Base-by-base conservation (phyloP, 2,888 invertebrate species). In the Kuschelorhynchus macadamiae region DNA sequence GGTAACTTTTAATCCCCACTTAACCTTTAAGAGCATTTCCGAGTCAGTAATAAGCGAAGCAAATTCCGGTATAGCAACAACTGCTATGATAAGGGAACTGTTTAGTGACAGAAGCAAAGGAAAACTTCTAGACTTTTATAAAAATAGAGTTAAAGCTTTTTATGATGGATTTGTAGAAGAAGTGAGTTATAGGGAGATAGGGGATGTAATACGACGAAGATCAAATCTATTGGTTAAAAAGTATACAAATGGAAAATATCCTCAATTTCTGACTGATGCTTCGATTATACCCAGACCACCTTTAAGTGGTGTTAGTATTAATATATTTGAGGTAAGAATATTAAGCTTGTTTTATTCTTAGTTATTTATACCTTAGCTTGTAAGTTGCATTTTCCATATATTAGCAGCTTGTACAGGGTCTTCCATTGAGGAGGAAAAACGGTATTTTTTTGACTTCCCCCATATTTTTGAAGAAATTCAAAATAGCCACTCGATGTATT, bases 1-100 rank as follows among this genome's bases (percentile, higher is more conserved):
- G 89, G 91, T 94, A 0, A 93, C 94, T 0, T 95, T 96, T 77
- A 96, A 95, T 82, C 95, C 95, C 0, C 95, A 96, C 80, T 87
- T 94, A 75, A 91, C 94, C 0, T 89, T 95, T 75, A 92, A 92
- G 80, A 95, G 95, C 79, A 91, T 95, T 16, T 93, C 94, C 0
- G 94, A 94, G 77, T 91, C 93, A 0, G 90, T 94, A 25, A 87
- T 88, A 0, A 85, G 87, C 25, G 87, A 90, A 0, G 85, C 88
- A 33, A 88, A 88, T 55, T 87, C 90, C n/a, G 92, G 93, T 0
- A 90, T 94, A 7, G 90, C 91, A 0, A 90, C 91, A 7, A 92
- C 94, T 0, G 93, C 92, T 0, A 93, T 95, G 79, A 89, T 94
- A 0, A 87, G 94, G 56, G 92, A 95, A 79, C 86, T 95, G 2